Percentiles rank a stretch among this genome's conserved stretches.
phyloP scores from a whole-genome alignment of 2,888 invertebrate species.

The Tanytarsus gracilentus region DNA sequence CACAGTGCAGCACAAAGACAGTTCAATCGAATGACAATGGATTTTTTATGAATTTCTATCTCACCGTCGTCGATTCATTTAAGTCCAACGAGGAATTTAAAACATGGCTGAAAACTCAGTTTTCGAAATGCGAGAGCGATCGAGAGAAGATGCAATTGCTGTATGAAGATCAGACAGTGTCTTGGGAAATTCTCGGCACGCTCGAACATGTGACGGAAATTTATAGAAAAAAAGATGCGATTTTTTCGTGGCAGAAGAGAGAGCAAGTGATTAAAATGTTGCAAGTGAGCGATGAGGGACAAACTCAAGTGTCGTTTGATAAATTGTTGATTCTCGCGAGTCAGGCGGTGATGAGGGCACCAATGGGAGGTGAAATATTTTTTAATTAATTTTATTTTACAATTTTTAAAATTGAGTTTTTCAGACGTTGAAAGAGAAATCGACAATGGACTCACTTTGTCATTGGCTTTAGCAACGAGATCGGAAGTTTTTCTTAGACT shows the following conservation, averaged over 20 bases:
- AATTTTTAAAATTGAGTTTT: background rate
- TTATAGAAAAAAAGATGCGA: conserved; percentile 56
- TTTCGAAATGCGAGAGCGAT: conserved; percentile 52
- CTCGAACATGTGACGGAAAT: conserved; percentile 58
- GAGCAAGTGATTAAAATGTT: conserved; percentile 53
- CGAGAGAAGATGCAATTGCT: conserved; percentile 48
- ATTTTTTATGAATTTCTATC: conserved; percentile 60
- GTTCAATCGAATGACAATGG: conserved; percentile 65
- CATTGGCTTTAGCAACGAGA: conserved; percentile 57
- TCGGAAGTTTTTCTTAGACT: conserved; percentile 54
- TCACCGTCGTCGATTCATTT: conserved; percentile 46
- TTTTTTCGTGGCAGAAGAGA: conserved; percentile 52
- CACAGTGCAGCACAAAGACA: conserved; percentile 63
- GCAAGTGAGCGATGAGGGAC: conserved; percentile 43
- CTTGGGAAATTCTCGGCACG: conserved; percentile 47
- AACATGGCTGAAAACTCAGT: conserved; percentile 52
- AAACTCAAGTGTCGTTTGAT: conserved; percentile 34
- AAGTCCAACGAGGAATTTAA: conserved; percentile 46
- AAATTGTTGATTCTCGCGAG: conserved; percentile 56
- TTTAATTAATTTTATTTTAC: background rate
- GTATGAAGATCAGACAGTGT: conserved; percentile 45
- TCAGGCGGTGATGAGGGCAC: conserved; percentile 66
- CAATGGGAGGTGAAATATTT: conserved; percentile 48
- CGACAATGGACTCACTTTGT: conserved; percentile 55
- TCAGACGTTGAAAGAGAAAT: conserved; percentile 45